Evolutionary conservation across 2,113 vertebrate genomes (phyloP).

Genomic region (Halcyon senegalensis): DNA sequence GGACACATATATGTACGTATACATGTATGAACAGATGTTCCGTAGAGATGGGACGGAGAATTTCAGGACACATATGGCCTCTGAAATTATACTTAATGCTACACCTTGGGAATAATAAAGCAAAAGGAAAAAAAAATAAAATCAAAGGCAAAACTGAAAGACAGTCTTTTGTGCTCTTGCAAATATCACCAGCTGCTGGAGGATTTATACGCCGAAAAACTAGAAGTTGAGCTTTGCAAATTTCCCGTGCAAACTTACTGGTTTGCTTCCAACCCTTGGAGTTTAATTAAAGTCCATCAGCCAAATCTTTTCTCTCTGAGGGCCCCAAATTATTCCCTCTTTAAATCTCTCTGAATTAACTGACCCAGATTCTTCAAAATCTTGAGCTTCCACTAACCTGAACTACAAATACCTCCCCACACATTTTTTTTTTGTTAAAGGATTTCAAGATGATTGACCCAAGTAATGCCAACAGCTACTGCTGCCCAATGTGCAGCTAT

Average conservation of each 20-base stretch:
- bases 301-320: neutral
- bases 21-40: neutral
- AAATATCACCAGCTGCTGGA: conserved; percentile 51
- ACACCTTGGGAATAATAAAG: conserved; percentile 25
- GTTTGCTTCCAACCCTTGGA: conserved; percentile 11
- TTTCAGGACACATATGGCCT: neutral
- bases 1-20: neutral
- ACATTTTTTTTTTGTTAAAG: neutral
- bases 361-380: neutral
- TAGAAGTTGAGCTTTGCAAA: conserved; percentile 5
- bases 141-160: conserved; percentile 49
- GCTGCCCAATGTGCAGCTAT: neutral
- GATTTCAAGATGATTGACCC: neutral
- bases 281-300: conserved; percentile 53
- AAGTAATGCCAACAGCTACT: neutral
- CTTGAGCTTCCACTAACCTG: neutral
- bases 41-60: neutral
- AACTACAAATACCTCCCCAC: neutral
- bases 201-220: conserved; percentile 31
- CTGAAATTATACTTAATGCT: conserved; percentile 34
- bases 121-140: neutral
- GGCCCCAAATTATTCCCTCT: neutral
- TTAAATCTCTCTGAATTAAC: neutral
- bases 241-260: neutral
- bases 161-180: neutral